Percentiles rank a stretch among this genome's conserved stretches.
These are phyloP conservation scores for Minunthozetes semirufus DNA, from an alignment of 2,888 invertebrate species.

Conservation along the genomic window DNA sequence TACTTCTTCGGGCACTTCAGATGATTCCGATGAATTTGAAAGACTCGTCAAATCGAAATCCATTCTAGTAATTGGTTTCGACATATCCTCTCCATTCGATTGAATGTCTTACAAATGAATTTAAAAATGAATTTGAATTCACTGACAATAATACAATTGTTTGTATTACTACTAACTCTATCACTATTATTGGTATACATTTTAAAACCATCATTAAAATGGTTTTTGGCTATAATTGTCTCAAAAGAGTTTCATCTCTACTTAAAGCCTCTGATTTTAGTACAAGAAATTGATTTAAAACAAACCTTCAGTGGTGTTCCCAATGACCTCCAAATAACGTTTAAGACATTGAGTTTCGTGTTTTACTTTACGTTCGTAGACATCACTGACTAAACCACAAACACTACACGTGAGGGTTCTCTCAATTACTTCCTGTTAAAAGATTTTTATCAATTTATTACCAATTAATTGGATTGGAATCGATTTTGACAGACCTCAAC, in stretches of 20 bases:
- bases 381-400: conserved; percentile 27
- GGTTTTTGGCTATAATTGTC: background rate
- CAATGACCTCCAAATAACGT: conserved; percentile 16
- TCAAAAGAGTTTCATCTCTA: background rate
- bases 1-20: conserved; percentile 6
- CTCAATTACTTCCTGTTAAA: conserved; percentile 32
- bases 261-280: no score
- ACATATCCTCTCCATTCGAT: background rate
- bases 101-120: background rate
- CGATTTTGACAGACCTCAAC: conserved; percentile 9
- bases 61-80: background rate
- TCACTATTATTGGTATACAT: no score
- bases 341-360: conserved; percentile 30
- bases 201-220: no score
- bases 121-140: no score
- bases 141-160: no score
- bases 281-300: background rate
- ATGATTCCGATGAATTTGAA: conserved; percentile 10
- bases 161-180: no score
- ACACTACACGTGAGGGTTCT: conserved; percentile 32
- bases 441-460: no score
- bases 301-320: conserved; percentile 25
- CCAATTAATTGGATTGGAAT: background rate
- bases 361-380: conserved; percentile 30
- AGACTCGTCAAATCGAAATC: conserved; percentile 25